phyloP scores from a whole-genome alignment of 2,888 invertebrate genomes.

The Zaprionus bogoriensis region DNA sequence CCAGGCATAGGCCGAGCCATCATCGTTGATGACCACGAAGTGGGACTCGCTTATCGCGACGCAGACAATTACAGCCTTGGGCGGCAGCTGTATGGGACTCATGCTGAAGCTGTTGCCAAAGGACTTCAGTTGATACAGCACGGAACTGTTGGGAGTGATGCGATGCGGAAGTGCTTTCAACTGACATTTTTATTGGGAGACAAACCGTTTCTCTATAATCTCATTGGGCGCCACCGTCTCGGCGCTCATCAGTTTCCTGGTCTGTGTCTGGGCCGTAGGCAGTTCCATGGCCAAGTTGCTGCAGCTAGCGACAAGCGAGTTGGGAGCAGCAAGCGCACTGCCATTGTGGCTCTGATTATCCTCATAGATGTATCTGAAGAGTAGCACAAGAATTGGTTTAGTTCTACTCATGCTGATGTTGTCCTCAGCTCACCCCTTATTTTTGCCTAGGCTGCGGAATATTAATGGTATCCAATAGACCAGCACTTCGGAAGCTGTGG shows the following conservation, averaged over 20 bases:
- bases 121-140: conserved; percentile 85
- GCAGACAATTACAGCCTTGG: conserved; percentile 84
- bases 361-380: conserved; percentile 78
- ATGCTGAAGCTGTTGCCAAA: conserved; percentile 84
- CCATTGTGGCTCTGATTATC: conserved; percentile 63
- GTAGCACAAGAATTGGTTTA: not conserved
- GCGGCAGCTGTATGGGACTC: conserved; percentile 85
- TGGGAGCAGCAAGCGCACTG: conserved; percentile 40
- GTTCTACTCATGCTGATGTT: not conserved
- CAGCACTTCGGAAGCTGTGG: conserved; percentile 86
- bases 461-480: conserved; percentile 84
- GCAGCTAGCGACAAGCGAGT: conserved; percentile 35
- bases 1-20: conserved; percentile 87
- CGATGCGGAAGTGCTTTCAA: too few relatives aligned
- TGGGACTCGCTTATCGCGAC: conserved; percentile 85
- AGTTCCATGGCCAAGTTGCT: conserved; percentile 60
- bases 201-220: conserved; percentile 78
- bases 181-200: too few relatives aligned
- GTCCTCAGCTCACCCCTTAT: conserved; percentile 76
- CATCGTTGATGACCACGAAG: conserved; percentile 85
- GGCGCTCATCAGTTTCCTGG: conserved; percentile 81
- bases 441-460: conserved; percentile 81
- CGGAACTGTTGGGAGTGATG: conserved; percentile 80
- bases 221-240: conserved; percentile 79
- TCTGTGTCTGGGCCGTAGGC: conserved; percentile 80